A percentile compares a stretch with the other conserved stretches of the same genome.
Evolutionary conservation across 2,797 vertebrate genomes (phyloP).

Genomic region (Oreochromis mossambicus): DNA sequence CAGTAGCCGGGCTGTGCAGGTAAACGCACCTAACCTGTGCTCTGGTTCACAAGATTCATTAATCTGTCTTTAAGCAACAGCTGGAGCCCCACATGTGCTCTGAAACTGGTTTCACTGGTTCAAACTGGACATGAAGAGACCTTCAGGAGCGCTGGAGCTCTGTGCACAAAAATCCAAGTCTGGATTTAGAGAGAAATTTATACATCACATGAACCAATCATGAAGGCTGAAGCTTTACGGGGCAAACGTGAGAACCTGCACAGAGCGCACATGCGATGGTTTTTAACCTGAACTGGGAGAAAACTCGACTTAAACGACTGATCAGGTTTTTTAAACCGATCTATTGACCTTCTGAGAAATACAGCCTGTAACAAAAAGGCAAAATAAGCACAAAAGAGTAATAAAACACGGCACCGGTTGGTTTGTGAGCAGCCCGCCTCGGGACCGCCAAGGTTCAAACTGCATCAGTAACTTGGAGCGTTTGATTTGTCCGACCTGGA

Average conservation of each 20-base stretch:
- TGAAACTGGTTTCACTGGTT: neutral
- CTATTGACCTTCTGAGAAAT: neutral
- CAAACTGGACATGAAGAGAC: neutral
- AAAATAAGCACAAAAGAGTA: neutral
- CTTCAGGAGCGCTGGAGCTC: neutral
- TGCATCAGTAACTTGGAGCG: neutral
- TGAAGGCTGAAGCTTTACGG: neutral
- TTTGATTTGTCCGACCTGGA: neutral
- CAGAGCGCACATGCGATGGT: neutral
- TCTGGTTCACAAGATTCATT: neutral
- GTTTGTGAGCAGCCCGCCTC: neutral
- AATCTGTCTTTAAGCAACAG: neutral
- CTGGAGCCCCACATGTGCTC: neutral
- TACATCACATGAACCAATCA: neutral
- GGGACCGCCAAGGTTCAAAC: neutral
- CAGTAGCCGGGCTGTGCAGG: neutral
- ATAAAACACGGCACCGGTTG: neutral
- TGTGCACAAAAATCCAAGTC: neutral
- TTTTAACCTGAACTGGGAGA: neutral
- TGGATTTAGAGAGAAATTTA: no score
- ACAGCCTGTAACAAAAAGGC: neutral
- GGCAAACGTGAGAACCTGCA: neutral
- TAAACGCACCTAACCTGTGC: neutral
- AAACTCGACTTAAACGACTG: neutral
- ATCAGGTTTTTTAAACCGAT: neutral